Base-by-base conservation (phyloP, 2,113 vertebrate species). In the Rhinogobius similis region DNA sequence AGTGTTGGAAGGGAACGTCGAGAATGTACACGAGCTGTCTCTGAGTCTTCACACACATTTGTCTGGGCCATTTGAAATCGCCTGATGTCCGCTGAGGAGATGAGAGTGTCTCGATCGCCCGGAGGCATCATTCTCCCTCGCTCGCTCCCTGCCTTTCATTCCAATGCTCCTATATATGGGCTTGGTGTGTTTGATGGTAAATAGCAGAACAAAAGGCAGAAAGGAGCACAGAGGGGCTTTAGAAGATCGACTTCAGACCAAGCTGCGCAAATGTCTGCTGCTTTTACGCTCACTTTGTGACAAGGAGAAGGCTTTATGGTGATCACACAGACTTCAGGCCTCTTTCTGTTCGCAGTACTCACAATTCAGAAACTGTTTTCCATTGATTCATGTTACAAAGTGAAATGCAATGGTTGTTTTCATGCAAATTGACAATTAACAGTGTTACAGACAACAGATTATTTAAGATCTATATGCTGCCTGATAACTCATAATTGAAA, bases 181-280 rank as follows among this genome's bases (percentile, higher is more conserved):
- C 67, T 39, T 62, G 67, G 73, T 68, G 52, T 66, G 72, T 82
- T 86, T 82, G 67, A 82, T 78, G 68, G 79, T 68, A 82, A 79
- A 74, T 46, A 73, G 71, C 10, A 29, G 73, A 83, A 74, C 66
- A 80, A 68, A 53, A 78, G 68, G 67, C 52, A 68, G 46, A 67
- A 61, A 74, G 62, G 44, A 68, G 48, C 18, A 72, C 0, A 44
- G 27, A 67, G 67, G 20, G 56, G 62, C 75, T 61, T 84, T 64
- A 81, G 62, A 79, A n/a, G 70, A 50, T 64, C 5, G 18, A 36
- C 62, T 83, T 74, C 39, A 68, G 61, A 23, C 59, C 52, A 58
- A 61, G 62, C 59, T 46, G 46, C 67, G 71, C 43, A 36, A 32
- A 46, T 68, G 63, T 76, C 52, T 41, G 65, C 2, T 4, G 36